phyloP scores from a whole-genome alignment of 2,888 invertebrate genomes.

The Leptopterna dolabrata region DNA sequence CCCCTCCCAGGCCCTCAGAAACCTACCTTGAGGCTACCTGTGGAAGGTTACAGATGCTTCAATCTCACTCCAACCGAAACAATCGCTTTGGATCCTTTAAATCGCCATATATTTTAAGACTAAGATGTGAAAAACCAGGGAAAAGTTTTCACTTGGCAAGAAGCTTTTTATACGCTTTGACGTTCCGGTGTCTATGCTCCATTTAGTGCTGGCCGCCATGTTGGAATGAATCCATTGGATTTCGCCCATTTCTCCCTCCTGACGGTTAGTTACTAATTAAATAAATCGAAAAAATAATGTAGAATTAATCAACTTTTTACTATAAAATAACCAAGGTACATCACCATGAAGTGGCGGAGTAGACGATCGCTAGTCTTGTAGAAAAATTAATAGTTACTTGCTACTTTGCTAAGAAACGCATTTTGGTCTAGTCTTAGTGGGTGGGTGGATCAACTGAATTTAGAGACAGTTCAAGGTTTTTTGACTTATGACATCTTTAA shows the following conservation, averaged over 20 bases:
- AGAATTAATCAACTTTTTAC: too few relatives aligned
- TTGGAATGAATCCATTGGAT: not conserved
- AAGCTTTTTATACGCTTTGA: not conserved
- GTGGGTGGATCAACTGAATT: not conserved
- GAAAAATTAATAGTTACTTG: not conserved
- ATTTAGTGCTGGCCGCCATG: not conserved
- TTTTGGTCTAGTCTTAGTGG: not conserved
- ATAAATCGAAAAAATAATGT: not conserved
- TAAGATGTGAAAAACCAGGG: not conserved
- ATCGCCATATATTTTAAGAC: not conserved
- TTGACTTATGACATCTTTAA: not conserved
- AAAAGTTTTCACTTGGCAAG: not conserved
- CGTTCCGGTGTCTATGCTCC: not conserved
- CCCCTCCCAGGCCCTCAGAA: constrained; percentile 14
- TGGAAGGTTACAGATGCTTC: not conserved
- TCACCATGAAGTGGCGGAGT: not conserved
- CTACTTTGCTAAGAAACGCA: not conserved
- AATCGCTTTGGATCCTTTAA: not conserved
- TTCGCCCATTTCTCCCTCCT: not conserved
- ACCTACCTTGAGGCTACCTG: not conserved
- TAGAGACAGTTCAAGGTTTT: not conserved
- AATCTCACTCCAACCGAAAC: not conserved
- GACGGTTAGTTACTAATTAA: not conserved
- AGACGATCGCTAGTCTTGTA: not conserved
- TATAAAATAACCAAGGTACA: too few relatives aligned